A percentile compares a stretch with the other conserved stretches of the same genome.
Conservation (phyloP, 2,113 vertebrate genomes). For the Hemiscyllium ocellatum region DNA sequence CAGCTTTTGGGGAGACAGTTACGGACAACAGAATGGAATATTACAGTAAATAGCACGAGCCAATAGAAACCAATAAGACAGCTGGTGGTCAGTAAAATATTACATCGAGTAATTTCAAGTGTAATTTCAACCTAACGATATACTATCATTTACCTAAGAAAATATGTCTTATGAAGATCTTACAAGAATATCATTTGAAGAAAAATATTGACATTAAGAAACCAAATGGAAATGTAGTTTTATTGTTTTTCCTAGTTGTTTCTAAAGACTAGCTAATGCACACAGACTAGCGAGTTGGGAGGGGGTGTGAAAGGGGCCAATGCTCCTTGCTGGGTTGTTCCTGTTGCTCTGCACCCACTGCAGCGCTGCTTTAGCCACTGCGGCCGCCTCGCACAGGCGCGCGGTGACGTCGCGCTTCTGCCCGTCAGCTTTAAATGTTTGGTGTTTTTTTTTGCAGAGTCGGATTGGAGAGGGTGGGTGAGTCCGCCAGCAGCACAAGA, state of each 20-base stretch:
- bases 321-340: not conserved
- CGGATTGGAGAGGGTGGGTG: constrained; percentile 23
- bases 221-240: not conserved
- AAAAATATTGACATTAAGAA: not conserved
- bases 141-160: not conserved
- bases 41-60: not conserved
- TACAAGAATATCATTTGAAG: not conserved
- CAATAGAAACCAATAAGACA: not conserved
- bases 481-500: not conserved
- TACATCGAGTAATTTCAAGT: not conserved
- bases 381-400: constrained; percentile 41
- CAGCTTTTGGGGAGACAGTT: not conserved
- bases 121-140: not conserved
- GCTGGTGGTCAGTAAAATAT: not conserved
- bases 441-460: constrained; percentile 39
- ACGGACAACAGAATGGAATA: not conserved
- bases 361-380: not conserved
- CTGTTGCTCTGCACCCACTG: not conserved
- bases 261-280: not conserved
- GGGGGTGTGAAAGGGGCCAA: not conserved
- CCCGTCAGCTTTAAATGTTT: constrained; percentile 46
- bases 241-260: not conserved
- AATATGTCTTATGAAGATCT: not conserved
- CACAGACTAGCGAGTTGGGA: not conserved
- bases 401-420: constrained; percentile 44